Base-by-base conservation (phyloP, 2,113 vertebrate genomes). In the Menura novaehollandiae region DNA sequence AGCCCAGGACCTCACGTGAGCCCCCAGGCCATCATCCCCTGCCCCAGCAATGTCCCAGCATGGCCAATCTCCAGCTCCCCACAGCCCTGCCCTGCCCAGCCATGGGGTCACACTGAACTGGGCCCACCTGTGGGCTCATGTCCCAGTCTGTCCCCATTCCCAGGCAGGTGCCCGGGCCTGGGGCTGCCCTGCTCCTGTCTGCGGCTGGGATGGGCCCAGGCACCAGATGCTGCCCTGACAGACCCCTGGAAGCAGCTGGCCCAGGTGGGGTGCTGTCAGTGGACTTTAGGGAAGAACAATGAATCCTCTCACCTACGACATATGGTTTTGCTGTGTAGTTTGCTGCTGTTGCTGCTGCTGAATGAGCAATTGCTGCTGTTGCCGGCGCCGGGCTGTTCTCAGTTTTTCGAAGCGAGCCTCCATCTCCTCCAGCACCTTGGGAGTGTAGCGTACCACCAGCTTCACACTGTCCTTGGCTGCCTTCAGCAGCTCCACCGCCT, bases 401-500 rank as follows among this genome's bases (percentile, higher is more conserved):
- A 99, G 98, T 94, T 99, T 99, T 93, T 99, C 99, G 4, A 99
- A 99, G 77, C 99, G 99, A 27, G 99, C 99, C 95, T 99, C 99
- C 99, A 99, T 99, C 97, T 99, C 99, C 96, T 99, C 99, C 97
- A 99, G 97, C 79, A 99, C 99, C 93, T 99, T 99, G 35, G 99
- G 99, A 28, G 99, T 99, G 97, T 99, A 99, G 95, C 99, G 99
- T 9, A 99, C 99, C 96, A 99, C 99, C 95, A 99, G 98, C 97
- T 99, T 99, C 89, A 99, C 99, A 2, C 98, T 99, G 95, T 99
- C 99, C 96, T 99, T 99, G 16, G 99, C 99, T 0, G 99, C 99
- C 97, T 99, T 99, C 95, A 99, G 98, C 33, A 99, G 98, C 92
- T 99, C 99, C 96, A 99, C 99, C 0, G 99, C 99, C 94, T 99